Conservation (phyloP, 2,888 invertebrate genomes). For the Marronus borbonicus region DNA sequence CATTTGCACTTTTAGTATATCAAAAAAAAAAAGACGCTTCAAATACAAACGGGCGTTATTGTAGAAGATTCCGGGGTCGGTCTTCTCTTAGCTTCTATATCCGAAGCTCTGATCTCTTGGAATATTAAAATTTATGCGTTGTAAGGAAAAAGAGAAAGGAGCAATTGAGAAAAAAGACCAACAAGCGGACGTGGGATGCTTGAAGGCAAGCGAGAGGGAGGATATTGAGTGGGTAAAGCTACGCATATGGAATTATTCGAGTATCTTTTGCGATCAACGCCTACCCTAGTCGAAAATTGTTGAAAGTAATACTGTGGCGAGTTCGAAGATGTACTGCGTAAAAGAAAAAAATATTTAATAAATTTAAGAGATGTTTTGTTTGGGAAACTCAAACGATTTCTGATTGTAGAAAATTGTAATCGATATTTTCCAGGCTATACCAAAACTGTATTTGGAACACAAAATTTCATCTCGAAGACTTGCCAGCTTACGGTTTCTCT, state of each 20-base stretch:
- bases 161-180: constrained; percentile 3
- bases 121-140: constrained; percentile 7
- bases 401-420: no score
- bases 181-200: not conserved
- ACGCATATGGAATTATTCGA: constrained; percentile 25
- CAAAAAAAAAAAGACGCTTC: not conserved
- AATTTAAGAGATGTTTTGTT: no score
- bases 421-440: no score
- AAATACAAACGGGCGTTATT: not conserved
- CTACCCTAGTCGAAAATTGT: not conserved
- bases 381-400: no score
- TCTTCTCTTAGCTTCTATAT: not conserved
- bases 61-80: not conserved
- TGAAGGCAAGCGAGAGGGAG: not conserved
- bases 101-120: constrained; percentile 1
- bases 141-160: not conserved
- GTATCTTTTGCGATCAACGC: constrained; percentile 20
- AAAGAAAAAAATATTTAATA: no score
- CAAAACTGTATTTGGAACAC: no score
- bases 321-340: no score
- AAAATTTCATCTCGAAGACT: no score
- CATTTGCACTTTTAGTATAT: not conserved
- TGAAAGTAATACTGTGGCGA: not conserved
- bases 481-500: no score
- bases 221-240: constrained; percentile 8